phyloP scores from a whole-genome alignment of 1,140 invertebrate species.

The Dinothrombium tinctorium region DNA sequence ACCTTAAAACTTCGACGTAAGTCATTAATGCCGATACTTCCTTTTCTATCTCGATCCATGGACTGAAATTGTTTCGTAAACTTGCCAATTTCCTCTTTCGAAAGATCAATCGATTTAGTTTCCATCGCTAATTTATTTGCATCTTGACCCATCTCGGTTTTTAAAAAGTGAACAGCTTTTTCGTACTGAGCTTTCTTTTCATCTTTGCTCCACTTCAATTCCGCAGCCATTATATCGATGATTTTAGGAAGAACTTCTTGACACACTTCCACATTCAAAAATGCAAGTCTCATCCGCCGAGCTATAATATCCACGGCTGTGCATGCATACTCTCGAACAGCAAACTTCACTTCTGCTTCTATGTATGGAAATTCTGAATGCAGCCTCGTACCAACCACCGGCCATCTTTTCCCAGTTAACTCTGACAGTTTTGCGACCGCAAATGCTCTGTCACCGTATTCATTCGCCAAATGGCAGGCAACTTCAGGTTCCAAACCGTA shows the following conservation, averaged over 20 bases:
- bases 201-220: slow-evolving; percentile 68
- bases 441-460: slow-evolving; percentile 93
- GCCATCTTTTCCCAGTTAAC: slow-evolving; percentile 84
- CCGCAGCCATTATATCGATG: slow-evolving; percentile 85
- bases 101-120: slow-evolving; percentile 74
- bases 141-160: slow-evolving; percentile 85
- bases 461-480: slow-evolving; percentile 80
- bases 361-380: slow-evolving; percentile 97
- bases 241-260: slow-evolving; percentile 78
- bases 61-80: slow-evolving; percentile 87
- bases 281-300: slow-evolving; percentile 67
- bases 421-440: slow-evolving; percentile 85
- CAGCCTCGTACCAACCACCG: slow-evolving; percentile 76
- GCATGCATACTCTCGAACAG: slow-evolving; percentile 81
- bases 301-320: slow-evolving; percentile 92
- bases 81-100: slow-evolving; percentile 72
- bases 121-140: slow-evolving; percentile 62
- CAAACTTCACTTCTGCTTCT: slow-evolving; percentile 87
- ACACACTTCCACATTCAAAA: slow-evolving; percentile 80
- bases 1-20: slow-evolving; percentile 82
- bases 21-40: slow-evolving; percentile 92
- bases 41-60: slow-evolving; percentile 84
- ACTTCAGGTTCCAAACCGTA: slow-evolving; percentile 39
- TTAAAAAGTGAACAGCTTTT: slow-evolving; percentile 55
- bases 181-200: slow-evolving; percentile 57